Percentiles rank a stretch among this genome's conserved stretches.
These are phyloP conservation scores for Aurelia coerulea DNA, from an alignment of 30 jellyfish, hydroid and myxozoan genomes.

Conservation along the genomic window DNA sequence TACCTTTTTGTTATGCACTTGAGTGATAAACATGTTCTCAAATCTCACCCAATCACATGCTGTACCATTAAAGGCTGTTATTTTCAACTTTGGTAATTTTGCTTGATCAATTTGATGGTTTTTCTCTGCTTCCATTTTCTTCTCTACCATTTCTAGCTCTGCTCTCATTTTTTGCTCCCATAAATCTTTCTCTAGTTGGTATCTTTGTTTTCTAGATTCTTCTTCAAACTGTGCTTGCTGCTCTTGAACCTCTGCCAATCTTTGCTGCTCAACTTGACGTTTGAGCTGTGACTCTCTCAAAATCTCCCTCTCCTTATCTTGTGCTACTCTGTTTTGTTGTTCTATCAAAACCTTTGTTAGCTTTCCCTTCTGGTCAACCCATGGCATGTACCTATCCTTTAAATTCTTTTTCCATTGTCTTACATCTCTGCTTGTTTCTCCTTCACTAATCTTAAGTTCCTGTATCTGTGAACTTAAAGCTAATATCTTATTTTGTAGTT, in stretches of 20 bases:
- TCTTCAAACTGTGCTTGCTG: slow-evolving; percentile 63
- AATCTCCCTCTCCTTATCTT: too few species aligned
- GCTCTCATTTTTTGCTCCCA: slow-evolving; percentile 62
- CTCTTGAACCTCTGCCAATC: slow-evolving; percentile 47
- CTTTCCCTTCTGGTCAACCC: too few species aligned
- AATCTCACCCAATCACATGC: slow-evolving; percentile 58
- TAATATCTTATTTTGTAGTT: too few species aligned
- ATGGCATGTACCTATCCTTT: too few species aligned
- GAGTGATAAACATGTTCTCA: slow-evolving; percentile 59
- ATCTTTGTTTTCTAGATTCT: slow-evolving; percentile 50
- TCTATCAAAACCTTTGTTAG: too few species aligned
- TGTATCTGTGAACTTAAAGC: too few species aligned
- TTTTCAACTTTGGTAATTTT: slow-evolving; percentile 55
- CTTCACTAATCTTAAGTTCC: too few species aligned
- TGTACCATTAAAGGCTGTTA: slow-evolving; percentile 61
- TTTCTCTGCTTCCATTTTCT: slow-evolving; percentile 56
- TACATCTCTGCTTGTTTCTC: too few species aligned
- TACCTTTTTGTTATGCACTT: slow-evolving; percentile 42
- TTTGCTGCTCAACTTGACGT: background rate
- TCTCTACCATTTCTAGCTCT: slow-evolving; percentile 64
- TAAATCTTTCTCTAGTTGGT: slow-evolving; percentile 40
- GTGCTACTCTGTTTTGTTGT: too few species aligned
- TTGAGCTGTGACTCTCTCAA: too few species aligned
- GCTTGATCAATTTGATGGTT: slow-evolving; percentile 61
- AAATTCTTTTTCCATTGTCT: too few species aligned